Evolutionary conservation across 1,140 invertebrate genomes (phyloP), one percentile per base, ranked within the genome.

Genomic region (Conus betulinus): DNA sequence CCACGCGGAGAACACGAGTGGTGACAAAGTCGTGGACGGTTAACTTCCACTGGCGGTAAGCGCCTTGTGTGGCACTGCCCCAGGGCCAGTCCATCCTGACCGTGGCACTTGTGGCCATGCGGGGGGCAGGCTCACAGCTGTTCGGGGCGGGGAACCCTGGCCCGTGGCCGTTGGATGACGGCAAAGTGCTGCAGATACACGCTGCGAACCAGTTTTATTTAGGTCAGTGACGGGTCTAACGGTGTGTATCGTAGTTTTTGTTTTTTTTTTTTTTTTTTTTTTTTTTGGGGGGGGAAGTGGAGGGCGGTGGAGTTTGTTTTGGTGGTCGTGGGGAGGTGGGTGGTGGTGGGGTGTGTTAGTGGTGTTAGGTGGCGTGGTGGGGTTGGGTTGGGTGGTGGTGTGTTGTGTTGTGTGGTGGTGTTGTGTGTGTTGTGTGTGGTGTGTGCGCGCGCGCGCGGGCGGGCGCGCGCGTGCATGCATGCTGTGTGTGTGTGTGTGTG

Each of bases 91-190:
- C n/a, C n/a, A 87, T 89, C 23, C 2, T 93, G 13, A 87, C 88
- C 39, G 60, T 92, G 13, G 74, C 90, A 39, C 92, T 93, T 81
- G 87, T 91, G 51, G 90, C 91, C 10, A 88, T 78, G 84, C 82
- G n/a, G 88, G 3, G 88, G 88, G 15, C 39, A 74, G 1, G 63
- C 79, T 17, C n/a, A n/a, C 90, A 89, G n/a, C 89, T n/a, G n/a
- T n/a, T n/a, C n/a, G n/a, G 90, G 78, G 91, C 90, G 51, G 90
- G n/a, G n/a, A n/a, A 92, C 60, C 87, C n/a, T n/a, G n/a, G n/a
- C n/a, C n/a, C n/a, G n/a, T 93, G 79, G 91, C 92, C 2, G 74
- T n/a, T 94, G 51, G 93, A 93, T 90, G 92, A 93, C 67, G 88
- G 93, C 1, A 25, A 1, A 8, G 11, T 91, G n/a, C 10, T 86